Base-by-base conservation (phyloP, 2,113 vertebrate species). In the Vireo altiloquus region DNA sequence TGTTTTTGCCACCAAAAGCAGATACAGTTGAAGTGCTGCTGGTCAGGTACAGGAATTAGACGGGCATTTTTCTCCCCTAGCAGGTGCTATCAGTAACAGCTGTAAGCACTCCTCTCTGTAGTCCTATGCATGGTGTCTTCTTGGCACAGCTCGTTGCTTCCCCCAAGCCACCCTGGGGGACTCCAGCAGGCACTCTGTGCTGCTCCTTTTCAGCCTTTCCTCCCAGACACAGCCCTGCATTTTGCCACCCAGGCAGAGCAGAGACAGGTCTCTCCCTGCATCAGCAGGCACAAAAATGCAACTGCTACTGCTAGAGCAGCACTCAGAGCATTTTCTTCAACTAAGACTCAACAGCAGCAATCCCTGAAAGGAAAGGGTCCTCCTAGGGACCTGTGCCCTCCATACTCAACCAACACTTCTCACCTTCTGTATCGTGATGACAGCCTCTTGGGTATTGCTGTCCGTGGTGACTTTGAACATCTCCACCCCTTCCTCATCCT, bases 391-490 rank as follows among this genome's bases (percentile, higher is more conserved):
- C 56, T 52, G 20, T 37, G 76, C 39, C 52, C 15, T 49, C 50
- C 50, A 61, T 37, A 20, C 9, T 33, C 84, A 52, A 16, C 14
- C 39, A 39, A 9, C 27, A 13, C 42, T 68, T 42, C 40, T 53
- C 97, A 99, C 99, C 99, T 99, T 98, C 88, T 98, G 98, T 53
- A 99, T 96, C 0, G 97, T 98, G 85, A 99, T 98, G 90, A 99
- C 82, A 14, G 99, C 99, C 94, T 99, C 99, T 85, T 99, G 99
- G 13, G 99, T 99, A 79, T 99, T 98, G 42, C 97, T 97, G 96
- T 99, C 99, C 0, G 99, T 99, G 61, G 98, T 98, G 93, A 99
- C 99, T 89, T 98, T 99, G 98, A 99, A 99, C 65, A 91, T 98
- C 54, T 98, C 99, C 44, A 86, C 98, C 59, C 98, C 98, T 23